phyloP scores from a whole-genome alignment of 2,113 vertebrate species.

The Tetrao urogallus region DNA sequence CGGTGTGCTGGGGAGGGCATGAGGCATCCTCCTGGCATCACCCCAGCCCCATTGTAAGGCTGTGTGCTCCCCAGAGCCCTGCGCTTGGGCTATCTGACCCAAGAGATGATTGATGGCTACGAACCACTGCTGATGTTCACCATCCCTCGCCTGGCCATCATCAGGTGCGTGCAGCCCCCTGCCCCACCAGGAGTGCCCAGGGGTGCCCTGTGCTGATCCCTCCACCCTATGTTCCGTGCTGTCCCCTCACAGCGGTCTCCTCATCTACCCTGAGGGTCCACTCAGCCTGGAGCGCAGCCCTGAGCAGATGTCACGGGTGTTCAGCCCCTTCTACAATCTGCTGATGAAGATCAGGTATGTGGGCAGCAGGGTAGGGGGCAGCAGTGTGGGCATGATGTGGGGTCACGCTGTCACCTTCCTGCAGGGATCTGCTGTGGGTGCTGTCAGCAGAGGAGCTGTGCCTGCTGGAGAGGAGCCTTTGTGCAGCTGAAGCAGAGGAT shows the following conservation, averaged over 20 bases:
- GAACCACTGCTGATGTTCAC: conserved; percentile 82
- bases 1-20: rapidly evolving
- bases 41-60: background rate
- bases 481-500: conserved; percentile 56
- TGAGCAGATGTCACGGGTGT: conserved; percentile 75
- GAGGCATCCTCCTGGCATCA: rapidly evolving
- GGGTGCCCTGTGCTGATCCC: background rate
- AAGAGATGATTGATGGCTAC: conserved; percentile 81
- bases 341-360: conserved; percentile 77
- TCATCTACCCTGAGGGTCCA: conserved; percentile 80
- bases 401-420: rapidly evolving
- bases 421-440: conserved; percentile 73
- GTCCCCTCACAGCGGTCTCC: conserved; percentile 68
- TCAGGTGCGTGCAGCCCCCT: conserved; percentile 67
- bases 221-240: background rate
- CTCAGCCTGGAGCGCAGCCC: conserved; percentile 74
- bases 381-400: rapidly evolving
- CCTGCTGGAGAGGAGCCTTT: conserved; percentile 76
- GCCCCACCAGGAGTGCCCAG: background rate
- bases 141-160: conserved; percentile 80
- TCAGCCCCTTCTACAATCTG: conserved; percentile 78
- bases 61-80: conserved; percentile 65
- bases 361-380: rapidly evolving
- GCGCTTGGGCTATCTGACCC: conserved; percentile 75
- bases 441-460: conserved; percentile 73